Evolutionary conservation across 2,888 invertebrate species (phyloP), one percentile per base, ranked within the genome.

Genomic region (Carcina quercana): DNA sequence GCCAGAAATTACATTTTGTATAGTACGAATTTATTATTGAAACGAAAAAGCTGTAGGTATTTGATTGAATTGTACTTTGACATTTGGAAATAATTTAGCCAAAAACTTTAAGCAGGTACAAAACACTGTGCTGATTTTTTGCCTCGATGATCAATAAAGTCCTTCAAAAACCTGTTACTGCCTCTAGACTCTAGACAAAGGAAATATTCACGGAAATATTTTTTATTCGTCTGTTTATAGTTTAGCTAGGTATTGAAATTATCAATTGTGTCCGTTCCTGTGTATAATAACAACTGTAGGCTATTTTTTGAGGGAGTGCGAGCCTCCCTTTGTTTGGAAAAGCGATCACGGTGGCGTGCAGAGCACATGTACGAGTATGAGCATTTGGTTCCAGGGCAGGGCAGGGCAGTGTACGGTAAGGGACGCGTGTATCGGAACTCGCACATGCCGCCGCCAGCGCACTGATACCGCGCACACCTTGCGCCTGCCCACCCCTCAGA

Each of bases 401-500:
- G n/a, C n/a, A n/a, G n/a, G 54, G 24, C 24, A 24, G 24, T 24
- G 24, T n/a, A n/a, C n/a, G n/a, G n/a, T n/a, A n/a, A 55, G 59
- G 57, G 58, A 53, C 63, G 66, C 62, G 63, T 72, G 74, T 70
- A 58, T 73, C 63, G 79, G 78, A 72, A 73, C 80, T 72, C 68
- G 64, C 76, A 75, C 80, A 76, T 75, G 78, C 62, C 60, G 52
- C 60, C 59, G 51, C 58, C 46, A 42, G 50, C 55, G 78, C 80
- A 59, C 64, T 80, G 83, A 80, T 82, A 82, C 64, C 69, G 69
- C 51, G 61, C 70, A 79, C 83, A 82, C 82, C 83, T 82, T 82
- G 82, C 78, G 72, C 60, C 42, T 42, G 64, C 53, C 55, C 64
- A 64, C 73, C 73, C 73, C 68, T 58, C 64, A 58, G 58, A 43